Evolutionary conservation across 2,113 vertebrate genomes (phyloP), one percentile per base, ranked within the genome.

Genomic region (Suncus etruscus): DNA sequence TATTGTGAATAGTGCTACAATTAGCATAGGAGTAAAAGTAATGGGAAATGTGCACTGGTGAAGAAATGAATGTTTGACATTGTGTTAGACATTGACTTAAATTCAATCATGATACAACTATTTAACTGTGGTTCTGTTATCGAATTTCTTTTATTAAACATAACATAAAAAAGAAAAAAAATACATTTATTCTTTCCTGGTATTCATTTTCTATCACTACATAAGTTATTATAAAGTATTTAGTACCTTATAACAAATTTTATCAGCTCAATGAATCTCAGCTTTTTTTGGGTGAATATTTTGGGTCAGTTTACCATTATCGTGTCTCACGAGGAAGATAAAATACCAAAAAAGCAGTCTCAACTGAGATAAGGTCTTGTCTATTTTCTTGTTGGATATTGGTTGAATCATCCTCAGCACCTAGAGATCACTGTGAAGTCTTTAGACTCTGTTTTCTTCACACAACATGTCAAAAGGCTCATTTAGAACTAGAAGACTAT

Each of bases 241-340:
- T 76, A 51, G 1, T 83, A 11, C 25, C 47, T 91, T 91, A 72
- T 90, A 93, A 86, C 29, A 50, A 4, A 72, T 39, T 87, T 85
- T 87, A 58, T 93, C 15, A 54, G 8, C 65, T 27, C 16, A 12
- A 14, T 54, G 54, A 54, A n/a, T 82, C 69, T 92, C 47, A 39
- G 6, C 84, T 94, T 88, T 39, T 90, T 47, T 87, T n/a, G 32
- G 2, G 27, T 81, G 9, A 48, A 25, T 4, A 86, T 6, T 83
- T 54, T 11, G 1, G n/a, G 16, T 61, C 54, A 2, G 4, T 9
- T 76, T 83, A 74, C 12, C 12, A 76, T 14, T 24, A 11, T 84
- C 45, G 1, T 8, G n/a, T 77, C 11, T 82, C 11, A 70, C 2
- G 20, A 73, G 24, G 25, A 48, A 73, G 29, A 1, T 79, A 9